Evolutionary conservation across 2,113 vertebrate species (phyloP), one percentile per base, ranked within the genome.

Genomic region (Gobius niger): DNA sequence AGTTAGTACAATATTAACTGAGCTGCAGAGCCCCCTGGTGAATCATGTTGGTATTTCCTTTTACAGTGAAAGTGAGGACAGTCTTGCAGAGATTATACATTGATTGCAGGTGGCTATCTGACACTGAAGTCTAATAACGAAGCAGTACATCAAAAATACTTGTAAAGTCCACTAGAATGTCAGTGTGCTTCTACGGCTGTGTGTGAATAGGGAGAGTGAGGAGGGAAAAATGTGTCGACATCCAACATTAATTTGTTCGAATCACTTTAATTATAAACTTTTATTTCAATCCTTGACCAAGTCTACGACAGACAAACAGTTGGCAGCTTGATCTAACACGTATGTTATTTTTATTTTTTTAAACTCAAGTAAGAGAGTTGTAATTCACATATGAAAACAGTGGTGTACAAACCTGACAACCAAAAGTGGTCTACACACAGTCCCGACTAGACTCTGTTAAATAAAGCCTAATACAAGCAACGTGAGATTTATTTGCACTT

Each of bases 21-120:
- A 50, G 41, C 65, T 41, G 76, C 64, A 76, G 91, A 0, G 93
- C 84, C 76, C 91, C 93, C 84, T 89, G 90, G 93, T 77, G 95
- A 93, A 67, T 84, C 78, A 0, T 47, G 0, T 10, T 1, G 19
- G 67, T 41, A 82, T n/a, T 68, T n/a, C 76, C 70, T 0, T 0
- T 3, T 5, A 56, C 3, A 13, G 5, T 24, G 10, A 15, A 11
- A 56, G 18, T 9, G n/a, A 18, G 24, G 24, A 34, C 24, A 34
- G 24, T 34, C 24, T 34, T 34, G 4, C 10, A 46, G 44, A 9
- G 2, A 9, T n/a, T n/a, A n/a, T 46, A 46, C 44, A 9, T 9
- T 46, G 7, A 46, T 9, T 46, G 44, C 44, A 46, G 44, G 7
- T 46, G 44, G 44, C 10, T 9, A 46, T 9, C 44, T 46, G 44